Evolutionary conservation across 2,113 vertebrate genomes (phyloP).

Genomic region (Rhadina sibilatrix): DNA sequence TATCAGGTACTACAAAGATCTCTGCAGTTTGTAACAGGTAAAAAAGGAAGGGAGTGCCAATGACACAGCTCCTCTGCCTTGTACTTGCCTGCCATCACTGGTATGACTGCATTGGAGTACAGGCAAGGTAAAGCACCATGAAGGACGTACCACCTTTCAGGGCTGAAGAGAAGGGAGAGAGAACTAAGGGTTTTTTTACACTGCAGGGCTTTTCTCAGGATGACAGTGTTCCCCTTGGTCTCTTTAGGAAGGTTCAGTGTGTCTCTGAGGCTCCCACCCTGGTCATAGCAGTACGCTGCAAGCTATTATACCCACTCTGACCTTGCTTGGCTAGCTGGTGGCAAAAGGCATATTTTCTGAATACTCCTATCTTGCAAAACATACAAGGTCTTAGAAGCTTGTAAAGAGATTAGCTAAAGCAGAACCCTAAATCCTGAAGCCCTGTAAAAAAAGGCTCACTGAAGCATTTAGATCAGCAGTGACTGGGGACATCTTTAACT

Average conservation of each 20-base stretch:
- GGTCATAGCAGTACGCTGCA: neutral
- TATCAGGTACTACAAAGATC: neutral
- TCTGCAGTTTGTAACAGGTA: neutral
- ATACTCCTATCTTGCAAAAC: constrained; percentile 49
- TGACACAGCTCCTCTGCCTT: neutral
- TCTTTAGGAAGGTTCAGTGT: neutral
- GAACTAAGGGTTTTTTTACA: neutral
- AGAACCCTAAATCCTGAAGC: constrained; percentile 40
- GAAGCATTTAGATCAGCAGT: constrained; percentile 13
- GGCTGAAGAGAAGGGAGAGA: neutral
- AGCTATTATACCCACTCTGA: neutral
- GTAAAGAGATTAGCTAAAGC: constrained; percentile 58
- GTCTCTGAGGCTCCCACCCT: neutral
- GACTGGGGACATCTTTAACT: constrained; percentile 7
- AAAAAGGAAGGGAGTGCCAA: neutral
- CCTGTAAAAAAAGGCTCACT: neutral
- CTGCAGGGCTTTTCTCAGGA: neutral
- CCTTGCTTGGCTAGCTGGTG: constrained; percentile 2
- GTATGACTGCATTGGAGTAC: neutral
- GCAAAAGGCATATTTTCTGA: constrained; percentile 2
- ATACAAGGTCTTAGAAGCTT: constrained; percentile 43
- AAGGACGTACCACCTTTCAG: neutral
- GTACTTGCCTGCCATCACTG: neutral
- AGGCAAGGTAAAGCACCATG: neutral
- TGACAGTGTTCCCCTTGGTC: neutral